Percentiles rank a stretch among this genome's conserved stretches.
phyloP scores from a whole-genome alignment of 2,888 invertebrate genomes.

The Hirtodrosophila confusa region DNA sequence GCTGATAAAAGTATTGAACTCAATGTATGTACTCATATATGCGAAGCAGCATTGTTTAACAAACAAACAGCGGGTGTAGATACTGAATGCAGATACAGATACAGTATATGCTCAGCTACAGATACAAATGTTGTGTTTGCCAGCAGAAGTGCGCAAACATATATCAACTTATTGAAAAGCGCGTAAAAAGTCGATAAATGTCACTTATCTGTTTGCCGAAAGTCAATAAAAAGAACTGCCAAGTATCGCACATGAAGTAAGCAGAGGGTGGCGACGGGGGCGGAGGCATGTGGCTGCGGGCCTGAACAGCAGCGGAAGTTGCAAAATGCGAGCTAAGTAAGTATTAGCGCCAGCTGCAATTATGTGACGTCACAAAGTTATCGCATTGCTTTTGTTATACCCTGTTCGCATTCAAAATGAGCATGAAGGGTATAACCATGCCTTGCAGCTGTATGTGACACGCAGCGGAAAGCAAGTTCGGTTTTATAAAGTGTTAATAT shows the following conservation, averaged over 20 bases:
- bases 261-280: not conserved
- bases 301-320: conserved; percentile 46
- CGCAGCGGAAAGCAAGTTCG: too few species aligned
- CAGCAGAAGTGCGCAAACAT: conserved; percentile 72
- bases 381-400: conserved; percentile 14
- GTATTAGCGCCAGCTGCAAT: conserved; percentile 74
- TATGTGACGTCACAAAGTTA: conserved; percentile 67
- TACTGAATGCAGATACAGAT: conserved; percentile 45
- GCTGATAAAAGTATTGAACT: conserved; percentile 61
- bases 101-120: conserved; percentile 21
- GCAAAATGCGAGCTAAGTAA: conserved; percentile 31
- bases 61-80: conserved; percentile 65
- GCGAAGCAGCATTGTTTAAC: conserved; percentile 52
- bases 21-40: conserved; percentile 25
- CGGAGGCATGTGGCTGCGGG: conserved; percentile 31
- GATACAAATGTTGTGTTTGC: conserved; percentile 37
- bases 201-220: conserved; percentile 75
- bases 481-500: too few species aligned
- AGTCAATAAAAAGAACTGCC: conserved; percentile 55
- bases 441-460: too few species aligned
- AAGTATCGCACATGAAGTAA: conserved; percentile 3
- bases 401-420: too few species aligned
- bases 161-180: conserved; percentile 78
- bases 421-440: too few species aligned
- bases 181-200: conserved; percentile 81